Base-by-base conservation (phyloP, 1,140 invertebrate species). In the honey bee (Apis mellifera) region DNA sequence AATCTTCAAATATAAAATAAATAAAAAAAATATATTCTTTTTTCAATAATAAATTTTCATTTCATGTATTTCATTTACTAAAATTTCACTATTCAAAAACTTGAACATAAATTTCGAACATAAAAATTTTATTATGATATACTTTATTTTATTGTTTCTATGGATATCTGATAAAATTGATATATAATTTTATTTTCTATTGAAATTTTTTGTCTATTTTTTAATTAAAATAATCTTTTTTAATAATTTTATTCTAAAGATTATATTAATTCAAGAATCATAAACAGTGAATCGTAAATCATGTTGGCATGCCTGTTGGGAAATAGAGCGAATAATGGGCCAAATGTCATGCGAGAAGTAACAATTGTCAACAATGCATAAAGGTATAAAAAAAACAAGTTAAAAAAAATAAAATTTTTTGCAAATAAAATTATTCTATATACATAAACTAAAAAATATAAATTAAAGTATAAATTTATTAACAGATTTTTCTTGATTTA, bases 311-410 rank as follows among this genome's bases (percentile, higher is more conserved):
- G 42, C 26, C 19, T 76, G 48, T 74, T 50, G 72, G 11, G 72
- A 74, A 62, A 62, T 62, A 74, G 72, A 26, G 42, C n/a, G n/a
- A 74, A 50, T 8, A 7, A 74, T 62, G 42, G 9, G 42, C 52
- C 17, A 48, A 52, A 64, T 52, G 73, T 64, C 60, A 54, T n/a
- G 23, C 23, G 50, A 65, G n/a, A 50, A 76, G 54, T 50, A 23
- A 65, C 48, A 50, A n/a, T 15, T 32, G 17, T 65, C 23, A 65
- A n/a, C 60, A 65, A 62, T 9, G 8, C 4, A 15, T 68, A 9
- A 19, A 59, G 52, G n/a, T 59, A 66, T 1, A 52, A 50, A 48
- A 60, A 17, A 52, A 17, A n/a, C 26, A 9, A 54, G 9, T n/a
- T 42, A 57, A 75, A 32, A 17, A 50, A 59, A 23, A 42, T 8